Conservation (phyloP, 35 echinoderm and acorn worm genomes). For the Eucidaris tribuloides region DNA sequence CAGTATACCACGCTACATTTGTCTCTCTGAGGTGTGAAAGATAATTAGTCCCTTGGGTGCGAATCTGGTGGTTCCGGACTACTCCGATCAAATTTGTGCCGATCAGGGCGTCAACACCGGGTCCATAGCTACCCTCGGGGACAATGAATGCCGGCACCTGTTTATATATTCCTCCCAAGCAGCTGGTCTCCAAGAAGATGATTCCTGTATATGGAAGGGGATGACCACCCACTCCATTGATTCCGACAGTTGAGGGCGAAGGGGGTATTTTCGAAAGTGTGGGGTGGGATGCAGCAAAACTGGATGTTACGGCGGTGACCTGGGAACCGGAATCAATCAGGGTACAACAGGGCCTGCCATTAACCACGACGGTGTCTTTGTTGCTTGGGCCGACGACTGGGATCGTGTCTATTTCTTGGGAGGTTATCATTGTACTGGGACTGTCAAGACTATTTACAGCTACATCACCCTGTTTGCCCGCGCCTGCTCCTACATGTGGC, state of each 20-base stretch:
- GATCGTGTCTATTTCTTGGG: too few relatives aligned
- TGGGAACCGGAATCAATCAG: slow-evolving; percentile 20
- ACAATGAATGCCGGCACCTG: slow-evolving; percentile 7
- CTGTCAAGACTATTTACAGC: background rate
- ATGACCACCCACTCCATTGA: background rate
- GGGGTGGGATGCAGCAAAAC: background rate
- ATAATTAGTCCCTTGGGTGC: background rate
- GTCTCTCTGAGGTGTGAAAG: background rate
- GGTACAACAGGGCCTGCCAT: background rate
- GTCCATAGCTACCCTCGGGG: background rate
- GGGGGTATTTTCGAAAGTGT: background rate
- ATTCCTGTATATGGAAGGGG: background rate
- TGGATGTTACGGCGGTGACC: background rate
- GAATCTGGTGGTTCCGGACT: background rate
- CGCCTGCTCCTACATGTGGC: background rate
- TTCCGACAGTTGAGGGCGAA: background rate
- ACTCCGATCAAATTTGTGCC: slow-evolving; percentile 4
- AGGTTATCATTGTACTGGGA: background rate
- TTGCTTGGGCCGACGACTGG: background rate
- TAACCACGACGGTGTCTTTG: background rate
- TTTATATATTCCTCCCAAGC: background rate
- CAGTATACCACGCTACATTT: background rate
- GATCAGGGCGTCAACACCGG: background rate
- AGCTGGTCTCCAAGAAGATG: background rate
- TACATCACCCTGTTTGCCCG: background rate